Evolutionary conservation across 2,113 vertebrate species (phyloP), one percentile per base, ranked within the genome.

Genomic region (Psettodes erumei): DNA sequence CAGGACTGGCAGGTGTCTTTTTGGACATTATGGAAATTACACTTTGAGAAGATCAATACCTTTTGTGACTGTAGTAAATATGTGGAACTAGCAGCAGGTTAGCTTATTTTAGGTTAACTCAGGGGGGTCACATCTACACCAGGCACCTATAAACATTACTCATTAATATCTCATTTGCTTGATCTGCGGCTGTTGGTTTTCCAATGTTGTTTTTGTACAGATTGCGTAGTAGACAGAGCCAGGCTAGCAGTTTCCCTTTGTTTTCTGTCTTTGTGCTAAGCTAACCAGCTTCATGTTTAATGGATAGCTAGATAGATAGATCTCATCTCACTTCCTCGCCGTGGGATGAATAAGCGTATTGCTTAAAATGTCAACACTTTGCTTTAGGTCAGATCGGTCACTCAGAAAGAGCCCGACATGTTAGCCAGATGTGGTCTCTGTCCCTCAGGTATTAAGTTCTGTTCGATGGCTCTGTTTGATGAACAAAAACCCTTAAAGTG

Each of bases 401-500:
- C 30, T 59, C 12, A 21, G 19, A 53, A n/a, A n/a, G n/a, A n/a
- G n/a, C n/a, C n/a, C n/a, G n/a, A n/a, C n/a, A 53, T 40, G 30
- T 18, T n/a, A n/a, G 25, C n/a, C 1, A 8, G 27, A n/a, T 35
- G n/a, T 27, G 13, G 3, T 13, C 38, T 79, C 28, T 30, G 4
- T 28, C 21, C 7, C 19, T 30, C 40, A 45, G 19, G 10, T 58
- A 7, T 38, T 28, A 37, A 47, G 19, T 37, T 61, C 54, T 45
- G 19, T 11, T 65, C 47, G 59, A 62, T 28, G 15, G 19, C 11
- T 72, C 35, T 28, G 8, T 55, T 48, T 54, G 28, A 53, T 45
- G 7, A 42, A 40, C 3, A 59, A 63, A 73, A 60, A 18, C 8
- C 33, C n/a, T 47, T 56, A 1, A 37, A 65, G 74, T 71, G 40